These are phyloP conservation scores for Lymantria dispar DNA, from an alignment of 2,888 invertebrate genomes.

Conservation along the genomic window DNA sequence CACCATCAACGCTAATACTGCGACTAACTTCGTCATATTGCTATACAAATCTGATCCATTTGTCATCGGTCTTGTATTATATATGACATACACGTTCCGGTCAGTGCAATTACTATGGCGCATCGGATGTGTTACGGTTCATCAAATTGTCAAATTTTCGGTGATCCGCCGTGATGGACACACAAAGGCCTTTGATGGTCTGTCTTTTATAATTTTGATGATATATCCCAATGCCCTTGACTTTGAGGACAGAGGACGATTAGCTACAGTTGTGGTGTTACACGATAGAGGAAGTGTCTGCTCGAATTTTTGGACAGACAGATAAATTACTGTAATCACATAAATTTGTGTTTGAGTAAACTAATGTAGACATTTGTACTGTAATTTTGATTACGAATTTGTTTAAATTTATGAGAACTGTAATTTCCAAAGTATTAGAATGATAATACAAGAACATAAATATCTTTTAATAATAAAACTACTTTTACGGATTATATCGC, in stretches of 20 bases:
- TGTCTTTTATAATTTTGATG: constrained; percentile 26
- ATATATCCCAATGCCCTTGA: constrained; percentile 31
- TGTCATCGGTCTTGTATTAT: constrained; percentile 13
- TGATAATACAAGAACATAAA: too few species aligned
- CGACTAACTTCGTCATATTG: constrained; percentile 26
- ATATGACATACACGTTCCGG: constrained; percentile 12
- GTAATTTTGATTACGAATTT: too few species aligned
- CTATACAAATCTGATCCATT: constrained; percentile 11
- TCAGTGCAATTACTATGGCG: constrained; percentile 19
- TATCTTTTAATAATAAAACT: too few species aligned
- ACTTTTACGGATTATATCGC: too few species aligned
- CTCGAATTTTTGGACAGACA: constrained; percentile 1
- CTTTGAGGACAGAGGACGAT: constrained; percentile 32
- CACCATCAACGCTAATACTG: constrained; percentile 22
- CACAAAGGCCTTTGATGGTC: constrained; percentile 36
- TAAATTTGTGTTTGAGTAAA: too few species aligned
- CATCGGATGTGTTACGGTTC: constrained; percentile 41
- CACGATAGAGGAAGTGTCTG: constrained; percentile 1
- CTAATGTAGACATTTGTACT: too few species aligned
- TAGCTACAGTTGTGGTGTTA: constrained; percentile 12
- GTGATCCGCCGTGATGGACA: constrained; percentile 38
- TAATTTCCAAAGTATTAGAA: too few species aligned
- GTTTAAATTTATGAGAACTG: too few species aligned
- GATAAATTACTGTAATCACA: constrained; percentile 3
- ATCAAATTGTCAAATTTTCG: constrained; percentile 37